Evolutionary conservation across 53 echinoderm and acorn worm genomes (phyloP).

Genomic region (Stichopus horrens): DNA sequence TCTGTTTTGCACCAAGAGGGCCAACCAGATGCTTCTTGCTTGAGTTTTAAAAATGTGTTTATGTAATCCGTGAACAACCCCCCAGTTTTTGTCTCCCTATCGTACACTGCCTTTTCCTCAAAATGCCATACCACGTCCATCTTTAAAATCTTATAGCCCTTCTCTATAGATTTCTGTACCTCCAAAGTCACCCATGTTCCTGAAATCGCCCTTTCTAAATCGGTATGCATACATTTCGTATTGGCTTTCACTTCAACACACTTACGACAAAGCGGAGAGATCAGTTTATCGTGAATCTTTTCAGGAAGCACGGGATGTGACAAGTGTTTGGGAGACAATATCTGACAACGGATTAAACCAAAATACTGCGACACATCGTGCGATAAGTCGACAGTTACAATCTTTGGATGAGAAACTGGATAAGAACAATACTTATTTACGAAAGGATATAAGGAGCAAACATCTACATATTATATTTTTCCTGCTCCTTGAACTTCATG

Average conservation of each 20-base stretch:
- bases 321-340: too few relatives aligned
- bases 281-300: background rate
- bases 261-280: conserved; percentile 63
- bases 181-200: conserved; percentile 71
- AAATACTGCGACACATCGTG: background rate
- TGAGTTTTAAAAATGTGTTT: conserved; percentile 59
- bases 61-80: conserved; percentile 62
- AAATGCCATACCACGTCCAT: conserved; percentile 79
- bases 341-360: too few relatives aligned
- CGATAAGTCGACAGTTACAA: background rate
- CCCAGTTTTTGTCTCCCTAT: conserved; percentile 22
- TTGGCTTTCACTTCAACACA: conserved; percentile 44
- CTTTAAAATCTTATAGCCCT: conserved; percentile 52
- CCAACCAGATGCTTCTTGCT: conserved; percentile 69
- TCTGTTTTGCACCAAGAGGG: conserved; percentile 63
- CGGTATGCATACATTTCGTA: conserved; percentile 31
- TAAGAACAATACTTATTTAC: conserved; percentile 63
- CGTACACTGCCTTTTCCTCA: conserved; percentile 19
- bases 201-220: conserved; percentile 22
- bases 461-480: conserved; percentile 61
- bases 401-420: conserved; percentile 4
- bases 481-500: conserved; percentile 48
- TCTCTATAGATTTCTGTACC: conserved; percentile 51
- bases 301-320: conserved; percentile 51
- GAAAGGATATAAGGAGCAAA: conserved; percentile 64